Percentiles rank a stretch among this genome's conserved stretches.
phyloP scores from a whole-genome alignment of 2,113 vertebrate genomes.

The Malurus cyaneus region DNA sequence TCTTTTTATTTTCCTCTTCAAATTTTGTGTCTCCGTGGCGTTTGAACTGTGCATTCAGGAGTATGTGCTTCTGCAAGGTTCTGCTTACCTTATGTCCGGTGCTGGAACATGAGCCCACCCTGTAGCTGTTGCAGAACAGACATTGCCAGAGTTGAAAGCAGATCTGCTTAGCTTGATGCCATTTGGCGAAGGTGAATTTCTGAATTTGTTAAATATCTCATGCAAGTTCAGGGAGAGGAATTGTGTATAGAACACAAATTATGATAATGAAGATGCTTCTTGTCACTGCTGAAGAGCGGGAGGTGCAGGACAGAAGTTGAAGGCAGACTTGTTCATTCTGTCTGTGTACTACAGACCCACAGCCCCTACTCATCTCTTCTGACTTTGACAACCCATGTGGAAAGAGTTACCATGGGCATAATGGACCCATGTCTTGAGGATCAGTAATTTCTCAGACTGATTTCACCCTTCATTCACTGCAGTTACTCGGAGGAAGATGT shows the following conservation, averaged over 20 bases:
- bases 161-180: neutral
- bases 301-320: neutral
- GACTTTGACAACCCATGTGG: neutral
- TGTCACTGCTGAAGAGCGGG: neutral
- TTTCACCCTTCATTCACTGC: neutral
- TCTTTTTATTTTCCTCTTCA: neutral
- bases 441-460: neutral
- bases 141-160: neutral
- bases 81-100: neutral
- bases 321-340: neutral
- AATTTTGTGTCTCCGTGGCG: neutral
- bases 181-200: neutral
- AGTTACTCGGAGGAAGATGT: neutral
- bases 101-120: neutral
- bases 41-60: neutral
- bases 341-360: neutral
- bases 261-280: neutral
- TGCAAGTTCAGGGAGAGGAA: neutral
- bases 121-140: neutral
- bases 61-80: neutral
- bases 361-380: neutral
- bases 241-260: neutral
- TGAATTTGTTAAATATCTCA: neutral
- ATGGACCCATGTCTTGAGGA: neutral
- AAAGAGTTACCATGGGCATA: neutral